A percentile compares a stretch with the other conserved stretches of the same genome.
Evolutionary conservation across 2,113 vertebrate genomes (phyloP).

Genomic region (Engystomops pustulosus): DNA sequence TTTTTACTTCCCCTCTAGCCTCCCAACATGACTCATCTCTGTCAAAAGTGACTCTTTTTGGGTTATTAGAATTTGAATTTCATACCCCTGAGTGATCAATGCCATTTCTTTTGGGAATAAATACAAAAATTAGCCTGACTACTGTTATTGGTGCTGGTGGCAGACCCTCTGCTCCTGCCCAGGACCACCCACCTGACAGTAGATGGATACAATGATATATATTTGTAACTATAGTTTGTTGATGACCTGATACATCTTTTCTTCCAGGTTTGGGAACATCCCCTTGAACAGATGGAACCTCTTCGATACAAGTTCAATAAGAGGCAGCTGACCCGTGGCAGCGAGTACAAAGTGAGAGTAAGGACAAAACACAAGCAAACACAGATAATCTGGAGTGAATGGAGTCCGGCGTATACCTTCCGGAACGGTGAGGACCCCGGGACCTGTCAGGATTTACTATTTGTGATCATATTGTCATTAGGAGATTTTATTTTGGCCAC

Average conservation of each 20-base stretch:
- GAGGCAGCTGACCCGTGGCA: constrained; percentile 6
- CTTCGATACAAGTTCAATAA: background rate
- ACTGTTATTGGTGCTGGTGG: no score
- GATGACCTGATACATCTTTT: background rate
- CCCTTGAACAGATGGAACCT: background rate
- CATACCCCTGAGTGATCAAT: no score
- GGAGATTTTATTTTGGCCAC: no score
- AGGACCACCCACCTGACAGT: no score
- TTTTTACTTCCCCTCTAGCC: no score
- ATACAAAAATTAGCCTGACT: no score
- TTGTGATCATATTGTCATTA: background rate
- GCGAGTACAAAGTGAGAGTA: background rate
- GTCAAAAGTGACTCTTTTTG: no score
- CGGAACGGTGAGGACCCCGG: constrained; percentile 9
- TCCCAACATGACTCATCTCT: no score
- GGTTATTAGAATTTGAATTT: no score
- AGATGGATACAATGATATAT: background rate
- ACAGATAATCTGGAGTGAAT: constrained; percentile 26
- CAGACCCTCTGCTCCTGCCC: no score
- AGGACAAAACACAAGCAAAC: background rate
- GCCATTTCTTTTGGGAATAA: no score
- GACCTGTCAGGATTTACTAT: background rate
- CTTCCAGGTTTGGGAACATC: background rate
- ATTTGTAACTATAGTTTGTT: background rate
- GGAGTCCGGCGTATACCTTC: constrained; percentile 13